Conservation (phyloP, 2,113 vertebrate genomes). For the Ptychochromis oligacanthus region DNA sequence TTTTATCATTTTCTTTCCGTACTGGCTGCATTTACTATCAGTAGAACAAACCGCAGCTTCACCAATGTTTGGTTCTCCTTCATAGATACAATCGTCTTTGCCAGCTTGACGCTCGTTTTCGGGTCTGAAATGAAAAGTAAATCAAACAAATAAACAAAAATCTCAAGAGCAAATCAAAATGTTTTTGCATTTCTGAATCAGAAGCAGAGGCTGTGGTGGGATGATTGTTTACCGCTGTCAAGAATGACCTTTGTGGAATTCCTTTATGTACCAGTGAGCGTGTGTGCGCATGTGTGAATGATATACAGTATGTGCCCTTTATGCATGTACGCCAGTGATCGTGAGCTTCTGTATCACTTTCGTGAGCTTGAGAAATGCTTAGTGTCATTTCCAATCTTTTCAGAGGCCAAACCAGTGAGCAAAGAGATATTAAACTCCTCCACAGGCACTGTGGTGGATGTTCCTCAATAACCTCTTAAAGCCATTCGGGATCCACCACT, state of each 20-base stretch:
- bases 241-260: constrained; percentile 52
- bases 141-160: constrained; percentile 73
- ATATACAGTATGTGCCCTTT: constrained; percentile 13
- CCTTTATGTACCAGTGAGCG: constrained; percentile 12
- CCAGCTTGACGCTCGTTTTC: constrained; percentile 58
- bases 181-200: constrained; percentile 67
- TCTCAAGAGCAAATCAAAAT: constrained; percentile 67
- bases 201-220: constrained; percentile 64
- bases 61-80: constrained; percentile 67
- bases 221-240: constrained; percentile 57
- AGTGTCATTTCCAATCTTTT: constrained; percentile 61
- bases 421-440: constrained; percentile 56
- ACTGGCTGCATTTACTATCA: constrained; percentile 57
- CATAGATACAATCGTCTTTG: constrained; percentile 60
- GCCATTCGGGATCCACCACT: constrained; percentile 37
- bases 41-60: constrained; percentile 53
- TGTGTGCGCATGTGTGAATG: background rate
- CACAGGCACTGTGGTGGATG: constrained; percentile 51
- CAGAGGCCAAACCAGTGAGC: constrained; percentile 58
- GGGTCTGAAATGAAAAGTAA: constrained; percentile 58
- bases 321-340: background rate
- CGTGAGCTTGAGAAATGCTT: constrained; percentile 60
- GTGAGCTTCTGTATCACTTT: constrained; percentile 52
- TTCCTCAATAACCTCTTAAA: constrained; percentile 60
- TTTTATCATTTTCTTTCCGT: constrained; percentile 47